Evolutionary conservation across 2,113 vertebrate species (phyloP).

Genomic region (Hippocampus mohnikei): DNA sequence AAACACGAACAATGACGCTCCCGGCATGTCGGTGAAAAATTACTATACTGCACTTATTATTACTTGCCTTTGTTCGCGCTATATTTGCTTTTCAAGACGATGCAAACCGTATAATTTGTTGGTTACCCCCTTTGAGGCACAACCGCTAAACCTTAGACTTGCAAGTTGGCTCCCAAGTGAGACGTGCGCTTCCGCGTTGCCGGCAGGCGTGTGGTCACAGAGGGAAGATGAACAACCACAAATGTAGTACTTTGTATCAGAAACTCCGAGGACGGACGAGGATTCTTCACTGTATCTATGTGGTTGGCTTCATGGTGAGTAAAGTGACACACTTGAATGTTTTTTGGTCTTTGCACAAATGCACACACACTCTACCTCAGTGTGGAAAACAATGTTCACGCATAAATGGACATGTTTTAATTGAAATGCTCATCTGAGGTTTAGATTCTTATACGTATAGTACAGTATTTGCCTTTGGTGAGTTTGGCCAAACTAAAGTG

Average conservation of each 20-base stretch:
- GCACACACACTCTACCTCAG: not conserved
- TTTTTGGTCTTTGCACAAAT: not conserved
- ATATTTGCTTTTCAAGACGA: fast-evolving
- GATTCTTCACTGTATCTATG: conserved; percentile 71
- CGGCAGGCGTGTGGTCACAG: conserved; percentile 31
- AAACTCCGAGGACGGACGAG: conserved; percentile 43
- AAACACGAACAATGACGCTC: not conserved
- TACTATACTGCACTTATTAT: fast-evolving
- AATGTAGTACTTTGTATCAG: conserved; percentile 52
- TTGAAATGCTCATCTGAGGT: not conserved
- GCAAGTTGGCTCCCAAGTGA: not conserved
- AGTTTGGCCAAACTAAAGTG: not conserved
- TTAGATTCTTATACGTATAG: not conserved
- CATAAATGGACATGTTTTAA: not conserved
- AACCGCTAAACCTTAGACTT: not conserved
- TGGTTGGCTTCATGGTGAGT: conserved; percentile 81
- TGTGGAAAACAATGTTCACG: not conserved
- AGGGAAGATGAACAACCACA: conserved; percentile 66
- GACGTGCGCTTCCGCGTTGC: conserved; percentile 52
- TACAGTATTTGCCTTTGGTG: not conserved
- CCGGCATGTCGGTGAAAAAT: fast-evolving
- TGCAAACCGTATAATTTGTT: not conserved
- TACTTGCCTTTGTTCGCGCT: fast-evolving
- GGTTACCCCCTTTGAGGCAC: not conserved
- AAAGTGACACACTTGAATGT: not conserved